phyloP scores from a whole-genome alignment of 2,888 invertebrate species.

The Drosophila paramelanica region DNA sequence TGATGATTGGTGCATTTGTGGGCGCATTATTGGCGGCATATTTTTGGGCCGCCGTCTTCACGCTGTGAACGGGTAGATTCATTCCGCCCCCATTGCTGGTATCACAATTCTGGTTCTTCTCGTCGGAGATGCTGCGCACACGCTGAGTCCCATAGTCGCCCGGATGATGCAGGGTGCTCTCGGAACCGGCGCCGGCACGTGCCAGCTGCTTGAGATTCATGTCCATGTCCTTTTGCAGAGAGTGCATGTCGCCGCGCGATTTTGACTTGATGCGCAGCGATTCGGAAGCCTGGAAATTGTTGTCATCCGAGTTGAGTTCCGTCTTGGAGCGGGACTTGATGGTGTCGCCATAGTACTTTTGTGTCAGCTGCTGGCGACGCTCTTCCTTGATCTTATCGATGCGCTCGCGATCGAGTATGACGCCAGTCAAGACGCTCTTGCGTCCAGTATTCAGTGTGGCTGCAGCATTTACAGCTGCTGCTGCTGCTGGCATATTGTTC shows the following conservation, averaged over 20 bases:
- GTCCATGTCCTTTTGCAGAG: slow-evolving; percentile 83
- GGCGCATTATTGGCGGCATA: slow-evolving; percentile 42
- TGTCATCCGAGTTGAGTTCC: slow-evolving; percentile 83
- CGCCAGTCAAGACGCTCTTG: slow-evolving; percentile 85
- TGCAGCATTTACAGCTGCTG: slow-evolving; percentile 35
- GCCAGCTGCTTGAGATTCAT: slow-evolving; percentile 81
- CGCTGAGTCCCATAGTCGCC: slow-evolving; percentile 68
- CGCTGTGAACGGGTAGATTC: slow-evolving; percentile 45
- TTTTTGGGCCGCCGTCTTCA: slow-evolving; percentile 69
- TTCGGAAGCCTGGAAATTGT: slow-evolving; percentile 78
- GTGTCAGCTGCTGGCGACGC: slow-evolving; percentile 92
- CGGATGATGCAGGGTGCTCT: slow-evolving; percentile 69
- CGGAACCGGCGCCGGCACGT: slow-evolving; percentile 75
- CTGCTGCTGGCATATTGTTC: slow-evolving; percentile 78
- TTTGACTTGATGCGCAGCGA: slow-evolving; percentile 84
- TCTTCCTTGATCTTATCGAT: slow-evolving; percentile 97
- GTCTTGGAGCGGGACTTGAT: slow-evolving; percentile 87
- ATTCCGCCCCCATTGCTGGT: slow-evolving; percentile 50
- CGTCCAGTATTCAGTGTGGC: slow-evolving; percentile 49
- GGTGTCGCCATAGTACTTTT: slow-evolving; percentile 94
- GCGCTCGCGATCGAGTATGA: slow-evolving; percentile 90
- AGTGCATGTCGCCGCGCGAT: slow-evolving; percentile 83
- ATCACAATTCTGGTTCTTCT: slow-evolving; percentile 85
- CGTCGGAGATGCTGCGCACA: slow-evolving; percentile 84
- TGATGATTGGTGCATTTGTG: slow-evolving; percentile 22